A percentile compares a stretch with the other conserved stretches of the same genome.
Conservation (phyloP, 2,113 vertebrate species). For the Enhydra lutris region DNA sequence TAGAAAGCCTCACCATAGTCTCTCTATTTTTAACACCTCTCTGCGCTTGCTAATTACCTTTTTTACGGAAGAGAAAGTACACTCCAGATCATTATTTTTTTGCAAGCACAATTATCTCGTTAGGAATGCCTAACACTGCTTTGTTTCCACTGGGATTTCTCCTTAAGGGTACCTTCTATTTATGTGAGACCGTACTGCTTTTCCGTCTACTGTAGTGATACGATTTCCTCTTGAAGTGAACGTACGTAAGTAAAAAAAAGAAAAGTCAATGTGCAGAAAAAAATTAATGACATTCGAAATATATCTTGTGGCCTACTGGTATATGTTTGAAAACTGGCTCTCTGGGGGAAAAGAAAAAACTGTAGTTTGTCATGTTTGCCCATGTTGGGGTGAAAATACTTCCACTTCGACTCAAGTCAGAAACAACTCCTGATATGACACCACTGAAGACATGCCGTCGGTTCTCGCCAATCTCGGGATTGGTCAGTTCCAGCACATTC, state of each 20-base stretch:
- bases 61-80: background rate
- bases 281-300: background rate
- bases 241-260: background rate
- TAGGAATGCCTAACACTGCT: background rate
- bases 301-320: background rate
- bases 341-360: background rate
- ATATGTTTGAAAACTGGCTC: background rate
- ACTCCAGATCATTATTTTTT: background rate
- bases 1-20: background rate
- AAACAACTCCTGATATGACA: background rate
- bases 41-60: background rate
- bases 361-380: background rate
- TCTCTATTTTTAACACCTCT: background rate
- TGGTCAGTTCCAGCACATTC: background rate
- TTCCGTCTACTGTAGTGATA: background rate
- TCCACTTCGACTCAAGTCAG: background rate
- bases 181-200: background rate
- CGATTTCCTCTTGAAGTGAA: background rate
- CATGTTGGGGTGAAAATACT: background rate
- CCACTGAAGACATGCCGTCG: background rate
- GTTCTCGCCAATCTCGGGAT: background rate
- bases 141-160: background rate
- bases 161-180: background rate
- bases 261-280: background rate
- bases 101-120: background rate